Percentiles rank a stretch among this genome's conserved stretches.
These are phyloP conservation scores for Polypedilum vanderplanki DNA, from an alignment of 1,140 invertebrate species.

Conservation along the genomic window DNA sequence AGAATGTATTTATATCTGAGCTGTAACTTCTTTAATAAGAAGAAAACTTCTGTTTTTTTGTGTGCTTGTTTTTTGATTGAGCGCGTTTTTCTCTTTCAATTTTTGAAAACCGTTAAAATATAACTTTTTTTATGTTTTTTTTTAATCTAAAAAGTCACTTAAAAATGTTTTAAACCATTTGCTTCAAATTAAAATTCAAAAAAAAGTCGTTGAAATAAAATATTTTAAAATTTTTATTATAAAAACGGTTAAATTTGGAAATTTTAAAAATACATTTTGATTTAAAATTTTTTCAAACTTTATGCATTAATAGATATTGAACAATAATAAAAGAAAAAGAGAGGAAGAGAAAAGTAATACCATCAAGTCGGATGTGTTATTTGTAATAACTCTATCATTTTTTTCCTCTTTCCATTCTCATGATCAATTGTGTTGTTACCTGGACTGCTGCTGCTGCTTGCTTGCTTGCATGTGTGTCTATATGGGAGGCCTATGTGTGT, in stretches of 20 bases:
- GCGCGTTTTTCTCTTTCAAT: not conserved
- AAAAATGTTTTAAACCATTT: no score
- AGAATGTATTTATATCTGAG: conserved; percentile 27
- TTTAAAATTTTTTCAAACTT: no score
- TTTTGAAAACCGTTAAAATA: no score
- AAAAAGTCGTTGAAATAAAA: no score
- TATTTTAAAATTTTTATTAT: no score
- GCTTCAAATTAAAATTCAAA: no score
- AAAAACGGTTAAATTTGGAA: no score
- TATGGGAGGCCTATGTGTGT: not conserved
- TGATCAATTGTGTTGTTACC: conserved; percentile 28
- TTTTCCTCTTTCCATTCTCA: not conserved
- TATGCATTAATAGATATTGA: no score
- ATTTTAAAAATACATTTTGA: no score
- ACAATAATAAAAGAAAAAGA: not conserved
- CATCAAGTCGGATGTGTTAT: conserved; percentile 26
- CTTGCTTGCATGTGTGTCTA: not conserved
- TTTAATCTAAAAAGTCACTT: no score
- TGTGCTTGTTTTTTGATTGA: not conserved
- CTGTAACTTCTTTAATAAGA: conserved; percentile 24
- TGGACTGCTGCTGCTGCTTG: not conserved
- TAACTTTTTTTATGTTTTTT: no score
- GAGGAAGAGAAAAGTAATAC: not conserved
- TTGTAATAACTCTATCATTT: conserved; percentile 29
- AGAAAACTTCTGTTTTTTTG: conserved; percentile 21